phyloP scores from a whole-genome alignment of 2,888 invertebrate species.

The Hirtodrosophila alboralis region DNA sequence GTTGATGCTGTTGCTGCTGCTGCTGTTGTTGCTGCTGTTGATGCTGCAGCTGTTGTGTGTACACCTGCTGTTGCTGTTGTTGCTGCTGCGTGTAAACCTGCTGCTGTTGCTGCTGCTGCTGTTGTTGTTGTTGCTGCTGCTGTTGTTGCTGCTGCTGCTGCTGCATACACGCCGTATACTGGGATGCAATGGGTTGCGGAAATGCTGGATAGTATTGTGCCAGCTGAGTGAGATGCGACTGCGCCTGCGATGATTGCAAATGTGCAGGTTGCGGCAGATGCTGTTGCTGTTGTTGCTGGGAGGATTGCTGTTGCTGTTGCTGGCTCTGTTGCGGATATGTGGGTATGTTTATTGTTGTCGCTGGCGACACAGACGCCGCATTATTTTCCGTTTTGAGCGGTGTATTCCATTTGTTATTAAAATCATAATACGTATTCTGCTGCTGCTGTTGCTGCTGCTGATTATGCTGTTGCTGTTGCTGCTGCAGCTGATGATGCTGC shows the following conservation, averaged over 20 bases:
- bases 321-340: slow-evolving; percentile 84
- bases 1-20: slow-evolving; percentile 61
- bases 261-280: slow-evolving; percentile 89
- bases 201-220: slow-evolving; percentile 83
- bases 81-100: slow-evolving; percentile 70
- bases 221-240: slow-evolving; percentile 87
- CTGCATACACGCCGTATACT: slow-evolving; percentile 83
- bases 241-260: slow-evolving; percentile 90
- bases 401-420: slow-evolving; percentile 92
- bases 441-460: slow-evolving; percentile 84
- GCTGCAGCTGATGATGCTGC: slow-evolving; percentile 75
- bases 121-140: slow-evolving; percentile 76
- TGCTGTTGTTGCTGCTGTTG: slow-evolving; percentile 76
- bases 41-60: slow-evolving; percentile 75
- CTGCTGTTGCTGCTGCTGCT: slow-evolving; percentile 66
- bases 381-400: slow-evolving; percentile 84
- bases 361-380: slow-evolving; percentile 80
- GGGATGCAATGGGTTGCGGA: slow-evolving; percentile 83
- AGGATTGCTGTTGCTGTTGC: slow-evolving; percentile 67
- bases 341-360: slow-evolving; percentile 81
- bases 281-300: slow-evolving; percentile 82
- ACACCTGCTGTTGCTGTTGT: slow-evolving; percentile 65
- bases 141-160: slow-evolving; percentile 75
- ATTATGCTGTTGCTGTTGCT: slow-evolving; percentile 75
- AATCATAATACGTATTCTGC: slow-evolving; percentile 89